Conservation (phyloP, 2,113 vertebrate species). For the Centrocercus urophasianus region DNA sequence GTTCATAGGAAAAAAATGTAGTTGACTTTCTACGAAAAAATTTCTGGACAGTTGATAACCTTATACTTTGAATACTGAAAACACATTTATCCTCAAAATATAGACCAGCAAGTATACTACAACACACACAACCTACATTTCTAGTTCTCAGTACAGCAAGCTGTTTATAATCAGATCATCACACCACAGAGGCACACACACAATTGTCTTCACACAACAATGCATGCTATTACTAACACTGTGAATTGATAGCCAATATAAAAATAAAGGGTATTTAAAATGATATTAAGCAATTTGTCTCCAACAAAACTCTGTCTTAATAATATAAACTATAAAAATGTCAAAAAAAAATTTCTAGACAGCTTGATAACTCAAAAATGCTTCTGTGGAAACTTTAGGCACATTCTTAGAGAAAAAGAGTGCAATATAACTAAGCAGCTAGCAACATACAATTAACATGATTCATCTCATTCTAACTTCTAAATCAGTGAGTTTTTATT, state of each 20-base stretch:
- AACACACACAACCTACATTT: neutral
- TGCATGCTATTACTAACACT: neutral
- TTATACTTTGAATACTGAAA: neutral
- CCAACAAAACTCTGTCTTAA: slow-evolving; percentile 17
- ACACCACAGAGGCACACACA: neutral
- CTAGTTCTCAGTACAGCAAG: neutral
- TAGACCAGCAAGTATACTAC: neutral
- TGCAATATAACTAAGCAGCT: neutral
- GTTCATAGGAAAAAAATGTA: neutral
- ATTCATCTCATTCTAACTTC: slow-evolving; percentile 3
- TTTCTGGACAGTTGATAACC: neutral
- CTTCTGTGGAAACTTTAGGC: slow-evolving; percentile 11
- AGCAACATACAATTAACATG: slow-evolving; percentile 9
- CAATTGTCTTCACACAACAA: neutral
- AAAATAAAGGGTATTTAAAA: neutral
- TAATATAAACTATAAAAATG: slow-evolving; percentile 30
- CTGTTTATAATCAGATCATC: neutral
- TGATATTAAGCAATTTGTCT: neutral
- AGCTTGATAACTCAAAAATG: slow-evolving; percentile 27
- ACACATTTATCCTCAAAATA: neutral
- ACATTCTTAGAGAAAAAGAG: slow-evolving; percentile 36
- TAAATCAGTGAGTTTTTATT: neutral
- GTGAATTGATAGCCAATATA: neutral
- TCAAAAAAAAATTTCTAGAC: neutral
- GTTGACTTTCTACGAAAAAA: neutral